phyloP scores from a whole-genome alignment of 30 jellyfish, hydroid and myxozoan genomes.

The Catostylus mosaicus region DNA sequence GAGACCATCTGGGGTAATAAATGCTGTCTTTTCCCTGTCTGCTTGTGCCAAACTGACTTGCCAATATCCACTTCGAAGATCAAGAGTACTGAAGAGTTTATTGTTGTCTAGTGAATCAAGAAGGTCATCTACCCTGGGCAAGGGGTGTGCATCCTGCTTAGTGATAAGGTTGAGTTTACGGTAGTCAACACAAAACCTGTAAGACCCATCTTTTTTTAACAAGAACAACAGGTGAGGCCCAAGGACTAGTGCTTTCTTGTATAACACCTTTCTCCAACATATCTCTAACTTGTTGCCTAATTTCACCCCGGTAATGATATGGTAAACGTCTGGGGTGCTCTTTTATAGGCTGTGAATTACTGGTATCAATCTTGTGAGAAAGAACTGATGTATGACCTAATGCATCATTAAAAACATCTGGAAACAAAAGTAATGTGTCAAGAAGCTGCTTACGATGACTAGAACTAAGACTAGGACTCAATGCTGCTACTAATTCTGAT shows the following conservation, averaged over 20 bases:
- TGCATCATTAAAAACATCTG: conserved; percentile 46
- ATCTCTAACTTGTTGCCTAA: conserved; percentile 29
- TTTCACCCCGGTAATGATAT: conserved; percentile 31
- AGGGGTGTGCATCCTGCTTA: conserved; percentile 61
- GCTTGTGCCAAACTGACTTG: conserved; percentile 47
- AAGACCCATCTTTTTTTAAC: conserved; percentile 49
- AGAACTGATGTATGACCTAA: conserved; percentile 39
- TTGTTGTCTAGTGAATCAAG: conserved; percentile 40
- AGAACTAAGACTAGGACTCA: conserved; percentile 41
- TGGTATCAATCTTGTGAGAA: conserved; percentile 31
- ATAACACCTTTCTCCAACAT: conserved; percentile 44
- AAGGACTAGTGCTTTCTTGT: conserved; percentile 68
- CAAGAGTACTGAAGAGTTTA: conserved; percentile 48
- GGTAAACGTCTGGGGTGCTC: conserved; percentile 47
- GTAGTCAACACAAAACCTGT: conserved; percentile 54
- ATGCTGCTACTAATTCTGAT: conserved; percentile 31
- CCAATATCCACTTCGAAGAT: conserved; percentile 67
- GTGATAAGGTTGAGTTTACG: conserved; percentile 46
- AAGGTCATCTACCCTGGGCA: conserved; percentile 60
- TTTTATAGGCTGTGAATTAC: conserved; percentile 22
- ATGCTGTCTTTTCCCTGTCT: conserved; percentile 45
- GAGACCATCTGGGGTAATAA: conserved; percentile 39
- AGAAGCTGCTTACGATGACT: conserved; percentile 13
- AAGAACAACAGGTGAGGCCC: conserved; percentile 71
- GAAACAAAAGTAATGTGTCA: conserved; percentile 31